These are phyloP conservation scores for Amazona ochrocephala DNA, from an alignment of 2,797 vertebrate genomes.

Conservation along the genomic window DNA sequence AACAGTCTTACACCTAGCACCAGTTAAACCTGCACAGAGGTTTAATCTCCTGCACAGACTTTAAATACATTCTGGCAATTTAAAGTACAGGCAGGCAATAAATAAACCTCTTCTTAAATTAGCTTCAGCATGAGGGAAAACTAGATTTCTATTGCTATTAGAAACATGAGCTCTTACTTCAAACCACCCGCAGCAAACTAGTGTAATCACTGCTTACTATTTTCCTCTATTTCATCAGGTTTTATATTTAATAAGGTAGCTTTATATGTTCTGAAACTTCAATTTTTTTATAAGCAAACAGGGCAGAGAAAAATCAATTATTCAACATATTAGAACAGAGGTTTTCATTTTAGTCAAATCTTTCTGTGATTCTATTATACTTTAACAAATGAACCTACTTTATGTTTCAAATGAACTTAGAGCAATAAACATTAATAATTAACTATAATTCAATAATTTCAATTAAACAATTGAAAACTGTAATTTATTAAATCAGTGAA, in stretches of 20 bases:
- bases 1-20: not conserved
- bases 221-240: not conserved
- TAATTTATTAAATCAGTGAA: not conserved
- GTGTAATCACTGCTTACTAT: not conserved
- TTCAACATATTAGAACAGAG: not conserved
- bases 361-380: not conserved
- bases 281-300: not conserved
- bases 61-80: not conserved
- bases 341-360: not conserved
- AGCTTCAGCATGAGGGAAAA: not conserved
- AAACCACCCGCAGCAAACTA: not conserved
- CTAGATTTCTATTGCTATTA: not conserved
- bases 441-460: not conserved
- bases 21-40: not conserved
- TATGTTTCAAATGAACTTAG: not conserved
- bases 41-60: not conserved
- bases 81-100: not conserved
- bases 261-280: not conserved
- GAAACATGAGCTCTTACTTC: not conserved
- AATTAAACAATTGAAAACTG: not conserved
- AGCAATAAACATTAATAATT: not conserved
- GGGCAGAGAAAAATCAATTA: not conserved
- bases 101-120: not conserved
- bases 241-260: not conserved
- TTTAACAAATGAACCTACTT: not conserved